A percentile compares a stretch with the other conserved stretches of the same genome.
These are phyloP conservation scores for Ophioninae sp. DNA, from an alignment of 2,888 invertebrate genomes.

Conservation along the genomic window DNA sequence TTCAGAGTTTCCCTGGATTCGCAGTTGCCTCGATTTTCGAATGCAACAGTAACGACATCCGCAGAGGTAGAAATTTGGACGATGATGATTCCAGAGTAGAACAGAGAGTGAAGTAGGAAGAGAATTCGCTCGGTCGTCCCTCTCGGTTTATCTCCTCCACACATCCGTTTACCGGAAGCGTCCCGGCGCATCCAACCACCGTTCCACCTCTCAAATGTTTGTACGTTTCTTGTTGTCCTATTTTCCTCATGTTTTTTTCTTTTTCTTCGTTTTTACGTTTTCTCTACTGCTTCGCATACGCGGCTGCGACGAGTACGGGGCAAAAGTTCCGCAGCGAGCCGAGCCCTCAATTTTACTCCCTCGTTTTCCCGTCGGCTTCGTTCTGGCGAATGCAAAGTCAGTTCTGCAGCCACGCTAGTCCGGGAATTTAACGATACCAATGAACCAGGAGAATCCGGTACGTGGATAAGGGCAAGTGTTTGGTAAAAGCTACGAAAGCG, in stretches of 20 bases:
- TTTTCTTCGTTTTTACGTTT: constrained; percentile 38
- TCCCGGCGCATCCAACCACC: constrained; percentile 46
- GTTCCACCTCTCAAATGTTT: constrained; percentile 48
- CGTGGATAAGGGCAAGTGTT: constrained; percentile 2
- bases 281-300: constrained; percentile 29
- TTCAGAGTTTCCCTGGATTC: constrained; percentile 27
- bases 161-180: constrained; percentile 58
- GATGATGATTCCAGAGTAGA: not conserved
- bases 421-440: constrained; percentile 41
- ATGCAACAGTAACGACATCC: constrained; percentile 29
- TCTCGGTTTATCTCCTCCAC: constrained; percentile 26
- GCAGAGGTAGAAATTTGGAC: constrained; percentile 5
- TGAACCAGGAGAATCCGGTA: constrained; percentile 8
- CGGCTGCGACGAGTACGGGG: constrained; percentile 12
- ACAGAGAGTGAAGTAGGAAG: not conserved
- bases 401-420: constrained; percentile 5
- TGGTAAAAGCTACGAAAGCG: constrained; percentile 30
- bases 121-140: not conserved
- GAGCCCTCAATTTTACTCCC: constrained; percentile 27
- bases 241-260: constrained; percentile 16
- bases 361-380: constrained; percentile 6
- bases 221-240: not conserved
- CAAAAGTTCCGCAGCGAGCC: constrained; percentile 56
- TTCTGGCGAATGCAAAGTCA: constrained; percentile 7
- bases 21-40: constrained; percentile 50